A percentile compares a stretch with the other conserved stretches of the same genome.
phyloP scores from a whole-genome alignment of 2,797 vertebrate species.

The Falco novaeseelandiae region DNA sequence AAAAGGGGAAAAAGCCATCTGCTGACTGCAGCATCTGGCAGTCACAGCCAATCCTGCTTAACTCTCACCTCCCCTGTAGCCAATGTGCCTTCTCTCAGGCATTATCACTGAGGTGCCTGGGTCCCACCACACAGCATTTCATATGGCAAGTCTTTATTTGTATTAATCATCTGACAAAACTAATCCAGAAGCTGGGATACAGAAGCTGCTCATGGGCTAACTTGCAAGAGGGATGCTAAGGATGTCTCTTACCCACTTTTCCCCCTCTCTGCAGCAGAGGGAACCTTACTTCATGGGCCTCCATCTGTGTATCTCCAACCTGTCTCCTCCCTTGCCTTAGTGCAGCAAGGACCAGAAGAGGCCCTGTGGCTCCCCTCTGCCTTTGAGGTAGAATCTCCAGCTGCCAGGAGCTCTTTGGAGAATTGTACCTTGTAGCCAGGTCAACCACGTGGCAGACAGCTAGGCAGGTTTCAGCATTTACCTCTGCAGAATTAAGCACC shows the following conservation, averaged over 20 bases:
- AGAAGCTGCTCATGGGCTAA: not conserved
- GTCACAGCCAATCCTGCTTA: not conserved
- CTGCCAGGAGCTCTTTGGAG: not conserved
- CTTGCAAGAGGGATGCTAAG: not conserved
- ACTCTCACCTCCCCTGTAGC: not conserved
- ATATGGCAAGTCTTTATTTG: not conserved
- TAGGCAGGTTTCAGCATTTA: not conserved
- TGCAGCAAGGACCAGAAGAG: not conserved
- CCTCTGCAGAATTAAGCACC: not conserved
- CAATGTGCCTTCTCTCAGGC: not conserved
- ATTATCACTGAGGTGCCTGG: not conserved
- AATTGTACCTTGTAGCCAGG: not conserved
- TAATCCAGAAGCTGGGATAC: not conserved
- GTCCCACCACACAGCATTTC: not conserved
- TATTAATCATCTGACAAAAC: not conserved
- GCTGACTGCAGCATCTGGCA: not conserved
- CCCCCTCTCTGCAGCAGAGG: not conserved
- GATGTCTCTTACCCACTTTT: not conserved
- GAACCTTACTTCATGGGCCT: not conserved
- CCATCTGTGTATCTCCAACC: not conserved
- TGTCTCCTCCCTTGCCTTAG: not conserved
- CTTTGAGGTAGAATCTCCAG: slow-evolving; percentile 14
- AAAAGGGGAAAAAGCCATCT: not conserved
- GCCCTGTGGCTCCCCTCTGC: not conserved
- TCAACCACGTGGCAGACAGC: not conserved